Conservation (phyloP, 2,888 invertebrate genomes). For the Zaprionus lineosus region DNA sequence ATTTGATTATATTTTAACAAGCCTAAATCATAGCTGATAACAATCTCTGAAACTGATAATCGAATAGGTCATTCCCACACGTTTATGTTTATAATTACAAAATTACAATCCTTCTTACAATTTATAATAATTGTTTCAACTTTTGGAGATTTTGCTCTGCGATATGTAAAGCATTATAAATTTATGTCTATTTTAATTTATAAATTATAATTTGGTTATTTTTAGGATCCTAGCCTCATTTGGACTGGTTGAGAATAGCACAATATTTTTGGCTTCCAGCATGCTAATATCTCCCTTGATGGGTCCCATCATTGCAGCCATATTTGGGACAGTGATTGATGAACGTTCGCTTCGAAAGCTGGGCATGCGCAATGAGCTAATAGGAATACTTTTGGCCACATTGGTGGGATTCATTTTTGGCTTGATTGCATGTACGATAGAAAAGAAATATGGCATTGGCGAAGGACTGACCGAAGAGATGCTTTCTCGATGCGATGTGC, state of each 20-base stretch:
- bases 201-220: too few species aligned
- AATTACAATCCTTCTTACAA: too few species aligned
- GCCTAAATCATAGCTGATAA: too few species aligned
- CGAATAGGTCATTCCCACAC: too few species aligned
- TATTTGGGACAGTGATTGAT: slow-evolving; percentile 88
- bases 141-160: too few species aligned
- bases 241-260: slow-evolving; percentile 89
- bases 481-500: slow-evolving; percentile 86
- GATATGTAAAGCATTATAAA: too few species aligned
- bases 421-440: slow-evolving; percentile 84
- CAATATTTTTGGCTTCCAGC: slow-evolving; percentile 89
- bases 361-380: slow-evolving; percentile 87
- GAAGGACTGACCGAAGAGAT: slow-evolving; percentile 88
- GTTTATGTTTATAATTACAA: too few species aligned
- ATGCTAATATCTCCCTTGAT: slow-evolving; percentile 92
- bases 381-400: slow-evolving; percentile 87
- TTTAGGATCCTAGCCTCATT: slow-evolving; percentile 87
- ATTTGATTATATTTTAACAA: too few species aligned
- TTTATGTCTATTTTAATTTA: too few species aligned
- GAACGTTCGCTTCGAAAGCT: slow-evolving; percentile 86
- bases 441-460: slow-evolving; percentile 85
- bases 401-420: slow-evolving; percentile 88
- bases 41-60: too few species aligned
- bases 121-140: too few species aligned
- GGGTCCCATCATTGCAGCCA: slow-evolving; percentile 91